Evolutionary conservation across 2,888 invertebrate species (phyloP).

Genomic region (Drosophila fungiperda): DNA sequence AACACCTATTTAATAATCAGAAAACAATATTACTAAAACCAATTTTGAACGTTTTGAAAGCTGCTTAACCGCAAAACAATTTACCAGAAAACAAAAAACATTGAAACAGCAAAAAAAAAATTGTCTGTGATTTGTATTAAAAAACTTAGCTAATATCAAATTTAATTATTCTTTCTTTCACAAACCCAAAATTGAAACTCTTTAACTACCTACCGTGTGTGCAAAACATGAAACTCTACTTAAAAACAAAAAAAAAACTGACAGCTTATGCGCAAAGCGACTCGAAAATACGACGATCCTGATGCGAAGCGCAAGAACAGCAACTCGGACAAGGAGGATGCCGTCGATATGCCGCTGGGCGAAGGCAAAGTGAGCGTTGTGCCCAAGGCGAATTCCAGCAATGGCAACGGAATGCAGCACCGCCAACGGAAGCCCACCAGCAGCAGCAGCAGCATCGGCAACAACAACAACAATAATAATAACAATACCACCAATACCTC

Average conservation of each 20-base stretch:
- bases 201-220: slow-evolving; percentile 33
- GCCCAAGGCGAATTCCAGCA: slow-evolving; percentile 20
- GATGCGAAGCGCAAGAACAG: slow-evolving; percentile 83
- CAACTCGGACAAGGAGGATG: slow-evolving; percentile 80
- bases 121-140: slow-evolving; percentile 44
- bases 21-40: slow-evolving; percentile 31
- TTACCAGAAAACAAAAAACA: slow-evolving; percentile 13
- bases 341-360: slow-evolving; percentile 65
- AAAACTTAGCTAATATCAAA: slow-evolving; percentile 66
- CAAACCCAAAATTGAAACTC: slow-evolving; percentile 33
- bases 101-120: slow-evolving; percentile 23
- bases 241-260: slow-evolving; percentile 4
- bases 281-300: slow-evolving; percentile 72
- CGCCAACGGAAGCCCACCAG: slow-evolving; percentile 81
- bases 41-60: slow-evolving; percentile 14
- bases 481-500: slow-evolving; percentile 64
- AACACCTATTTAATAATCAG: not conserved
- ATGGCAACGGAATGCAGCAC: slow-evolving; percentile 82
- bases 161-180: slow-evolving; percentile 78
- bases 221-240: slow-evolving; percentile 23
- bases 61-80: slow-evolving; percentile 35
- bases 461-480: slow-evolving; percentile 59
- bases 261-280: slow-evolving; percentile 65
- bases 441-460: slow-evolving; percentile 78
- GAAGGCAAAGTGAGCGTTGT: slow-evolving; percentile 25